phyloP scores from a whole-genome alignment of 2,113 vertebrate genomes.

The Mastomys natalensis region DNA sequence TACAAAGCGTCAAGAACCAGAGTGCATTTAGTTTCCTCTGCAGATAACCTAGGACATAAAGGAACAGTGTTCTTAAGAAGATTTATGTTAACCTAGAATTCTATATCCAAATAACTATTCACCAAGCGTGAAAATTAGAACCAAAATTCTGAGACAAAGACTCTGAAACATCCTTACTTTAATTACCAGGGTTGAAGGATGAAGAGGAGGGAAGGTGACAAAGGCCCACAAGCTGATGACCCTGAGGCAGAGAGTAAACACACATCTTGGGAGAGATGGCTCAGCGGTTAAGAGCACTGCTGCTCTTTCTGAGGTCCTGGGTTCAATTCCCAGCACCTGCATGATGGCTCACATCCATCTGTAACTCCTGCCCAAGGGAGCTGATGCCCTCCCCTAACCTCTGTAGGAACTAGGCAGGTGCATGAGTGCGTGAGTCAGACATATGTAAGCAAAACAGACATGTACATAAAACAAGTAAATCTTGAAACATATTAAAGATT shows the following conservation, averaged over 20 bases:
- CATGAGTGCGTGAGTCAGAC: neutral
- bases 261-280: neutral
- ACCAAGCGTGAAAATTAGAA: neutral
- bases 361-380: neutral
- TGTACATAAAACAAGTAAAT: neutral
- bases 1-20: slow-evolving; percentile 18
- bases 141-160: neutral
- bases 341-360: neutral
- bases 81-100: neutral
- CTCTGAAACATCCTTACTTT: neutral
- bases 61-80: neutral
- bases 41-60: neutral
- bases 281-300: neutral
- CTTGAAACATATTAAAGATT: neutral
- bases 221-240: neutral
- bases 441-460: neutral
- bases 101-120: neutral
- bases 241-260: neutral
- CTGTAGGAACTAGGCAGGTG: neutral
- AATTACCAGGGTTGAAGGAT: neutral
- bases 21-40: neutral
- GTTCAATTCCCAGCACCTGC: neutral
- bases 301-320: neutral
- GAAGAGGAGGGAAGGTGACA: neutral
- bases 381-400: neutral